Conservation (phyloP, 2,888 invertebrate genomes). For the Aspidiotus rigidus region DNA sequence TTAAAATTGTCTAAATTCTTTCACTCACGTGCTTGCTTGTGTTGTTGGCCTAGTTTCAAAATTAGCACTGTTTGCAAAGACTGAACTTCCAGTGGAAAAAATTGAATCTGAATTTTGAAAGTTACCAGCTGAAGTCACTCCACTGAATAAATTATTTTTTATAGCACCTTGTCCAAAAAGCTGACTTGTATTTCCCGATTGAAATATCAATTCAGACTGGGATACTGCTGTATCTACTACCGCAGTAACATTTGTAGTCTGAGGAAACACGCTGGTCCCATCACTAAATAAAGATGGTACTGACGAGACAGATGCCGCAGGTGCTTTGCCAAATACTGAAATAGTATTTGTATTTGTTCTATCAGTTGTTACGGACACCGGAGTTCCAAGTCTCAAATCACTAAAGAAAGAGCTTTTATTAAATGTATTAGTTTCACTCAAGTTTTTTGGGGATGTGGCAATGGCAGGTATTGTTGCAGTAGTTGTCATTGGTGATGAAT, state of each 20-base stretch:
- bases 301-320: neutral
- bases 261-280: neutral
- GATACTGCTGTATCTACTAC: neutral
- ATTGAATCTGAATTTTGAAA: slow-evolving; percentile 11
- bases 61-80: slow-evolving; percentile 1
- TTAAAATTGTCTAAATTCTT: too few relatives aligned
- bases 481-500: neutral
- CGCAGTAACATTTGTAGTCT: neutral
- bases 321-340: slow-evolving; percentile 20
- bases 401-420: slow-evolving; percentile 17
- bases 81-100: neutral
- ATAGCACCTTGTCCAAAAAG: slow-evolving; percentile 7
- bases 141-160: slow-evolving; percentile 11
- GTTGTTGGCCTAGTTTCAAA: neutral
- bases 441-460: too few relatives aligned
- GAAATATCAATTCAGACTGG: neutral
- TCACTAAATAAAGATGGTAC: neutral
- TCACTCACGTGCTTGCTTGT: too few relatives aligned
- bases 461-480: neutral
- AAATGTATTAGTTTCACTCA: neutral
- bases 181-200: slow-evolving; percentile 7
- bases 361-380: too few relatives aligned
- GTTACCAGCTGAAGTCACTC: neutral
- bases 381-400: slow-evolving; percentile 1
- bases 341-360: neutral